Evolutionary conservation across 2,113 vertebrate genomes (phyloP).

Genomic region (Bos javanicus): DNA sequence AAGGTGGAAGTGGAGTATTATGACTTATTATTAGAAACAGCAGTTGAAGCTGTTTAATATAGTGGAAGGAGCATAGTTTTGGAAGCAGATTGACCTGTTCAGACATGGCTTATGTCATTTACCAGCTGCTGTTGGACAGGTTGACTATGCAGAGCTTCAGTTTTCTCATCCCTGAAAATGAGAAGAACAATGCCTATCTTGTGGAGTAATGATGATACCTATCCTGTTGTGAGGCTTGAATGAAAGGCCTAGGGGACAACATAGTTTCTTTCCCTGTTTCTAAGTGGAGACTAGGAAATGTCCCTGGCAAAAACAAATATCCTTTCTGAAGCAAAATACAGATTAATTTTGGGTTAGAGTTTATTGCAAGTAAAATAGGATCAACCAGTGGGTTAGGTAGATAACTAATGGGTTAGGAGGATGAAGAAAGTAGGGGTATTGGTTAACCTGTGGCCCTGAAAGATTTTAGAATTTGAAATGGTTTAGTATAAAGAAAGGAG

Average conservation of each 20-base stretch:
- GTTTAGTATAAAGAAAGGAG: background rate
- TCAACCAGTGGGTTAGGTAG: background rate
- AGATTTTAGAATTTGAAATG: background rate
- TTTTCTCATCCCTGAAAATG: slow-evolving; percentile 14
- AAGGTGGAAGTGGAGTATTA: background rate
- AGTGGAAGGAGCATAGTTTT: background rate
- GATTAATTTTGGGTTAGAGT: background rate
- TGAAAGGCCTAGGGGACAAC: background rate
- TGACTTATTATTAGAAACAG: background rate
- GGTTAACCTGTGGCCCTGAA: background rate
- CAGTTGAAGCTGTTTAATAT: background rate
- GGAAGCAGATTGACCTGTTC: background rate
- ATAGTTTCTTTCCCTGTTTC: background rate
- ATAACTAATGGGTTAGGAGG: background rate
- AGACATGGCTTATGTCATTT: background rate
- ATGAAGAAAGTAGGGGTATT: background rate
- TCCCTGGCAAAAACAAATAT: background rate
- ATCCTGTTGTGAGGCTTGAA: background rate
- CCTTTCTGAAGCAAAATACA: background rate
- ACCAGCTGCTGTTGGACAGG: background rate
- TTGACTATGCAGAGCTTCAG: background rate
- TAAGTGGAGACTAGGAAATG: background rate
- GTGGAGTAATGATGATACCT: background rate
- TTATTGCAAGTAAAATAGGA: background rate
- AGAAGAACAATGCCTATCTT: background rate